These are phyloP conservation scores for Actinopyga echinites DNA, from an alignment of 53 echinoderm and acorn worm species.

Conservation along the genomic window DNA sequence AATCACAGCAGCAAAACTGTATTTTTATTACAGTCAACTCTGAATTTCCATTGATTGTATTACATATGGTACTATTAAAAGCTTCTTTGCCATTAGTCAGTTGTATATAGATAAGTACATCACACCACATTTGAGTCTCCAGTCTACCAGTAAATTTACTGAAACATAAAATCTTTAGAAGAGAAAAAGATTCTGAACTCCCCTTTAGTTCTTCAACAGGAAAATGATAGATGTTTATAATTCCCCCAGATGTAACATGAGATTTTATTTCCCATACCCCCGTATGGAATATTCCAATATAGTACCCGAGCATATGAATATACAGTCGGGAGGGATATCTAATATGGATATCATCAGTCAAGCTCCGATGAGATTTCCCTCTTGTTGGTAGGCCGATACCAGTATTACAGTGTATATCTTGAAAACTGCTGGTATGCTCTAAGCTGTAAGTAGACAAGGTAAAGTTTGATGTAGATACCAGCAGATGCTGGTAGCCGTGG, in stretches of 20 bases:
- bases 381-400: not conserved
- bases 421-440: not conserved
- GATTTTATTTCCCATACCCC: not conserved
- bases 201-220: no score
- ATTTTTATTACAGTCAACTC: no score
- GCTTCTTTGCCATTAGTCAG: no score
- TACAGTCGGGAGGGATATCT: not conserved
- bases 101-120: no score
- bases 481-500: not conserved
- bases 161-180: no score
- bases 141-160: no score
- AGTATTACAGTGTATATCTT: not conserved
- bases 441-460: constrained; percentile 21
- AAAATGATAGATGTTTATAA: no score
- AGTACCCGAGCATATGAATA: not conserved
- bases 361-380: constrained; percentile 1
- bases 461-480: constrained; percentile 16
- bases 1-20: no score
- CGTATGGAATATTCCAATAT: not conserved
- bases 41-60: no score
- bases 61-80: no score
- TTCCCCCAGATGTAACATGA: not conserved
- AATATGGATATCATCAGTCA: constrained; percentile 8
- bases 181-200: no score
- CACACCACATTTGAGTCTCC: no score